A percentile compares a stretch with the other conserved stretches of the same genome.
These are phyloP conservation scores for Parochlus steinenii DNA, from an alignment of 2,888 invertebrate genomes.

Conservation along the genomic window DNA sequence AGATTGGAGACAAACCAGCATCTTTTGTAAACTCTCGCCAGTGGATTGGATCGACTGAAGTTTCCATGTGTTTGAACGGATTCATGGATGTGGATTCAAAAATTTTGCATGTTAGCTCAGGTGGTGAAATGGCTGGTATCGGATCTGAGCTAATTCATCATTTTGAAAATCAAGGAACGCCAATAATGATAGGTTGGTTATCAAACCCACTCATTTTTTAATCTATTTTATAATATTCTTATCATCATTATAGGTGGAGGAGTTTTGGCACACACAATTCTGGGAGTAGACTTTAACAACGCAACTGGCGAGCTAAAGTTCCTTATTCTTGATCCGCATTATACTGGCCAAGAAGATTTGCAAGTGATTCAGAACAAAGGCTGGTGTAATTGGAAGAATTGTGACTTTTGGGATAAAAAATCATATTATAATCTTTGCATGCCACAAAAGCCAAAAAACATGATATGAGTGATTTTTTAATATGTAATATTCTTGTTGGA, in stretches of 20 bases:
- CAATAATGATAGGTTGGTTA: constrained; percentile 95
- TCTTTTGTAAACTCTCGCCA: constrained; percentile 78
- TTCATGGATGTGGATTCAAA: constrained; percentile 58
- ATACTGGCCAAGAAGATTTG: constrained; percentile 76
- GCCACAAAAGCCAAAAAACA: constrained; percentile 48
- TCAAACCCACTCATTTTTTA: constrained; percentile 25
- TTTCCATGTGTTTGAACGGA: constrained; percentile 77
- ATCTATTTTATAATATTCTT: constrained; percentile 37
- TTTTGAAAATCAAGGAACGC: constrained; percentile 84
- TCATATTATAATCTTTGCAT: constrained; percentile 95
- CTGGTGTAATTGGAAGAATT: constrained; percentile 95
- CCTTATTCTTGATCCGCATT: constrained; percentile 97
- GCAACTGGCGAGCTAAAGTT: constrained; percentile 67
- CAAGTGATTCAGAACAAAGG: constrained; percentile 60
- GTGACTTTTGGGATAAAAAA: constrained; percentile 87
- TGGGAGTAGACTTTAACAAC: constrained; percentile 81
- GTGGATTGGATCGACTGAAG: constrained; percentile 98
- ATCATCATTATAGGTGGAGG: constrained; percentile 60
- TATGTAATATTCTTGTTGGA: neutral
- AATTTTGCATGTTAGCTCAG: constrained; percentile 72
- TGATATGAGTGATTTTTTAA: constrained; percentile 9
- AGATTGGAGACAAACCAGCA: constrained; percentile 81
- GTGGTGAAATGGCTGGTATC: constrained; percentile 62
- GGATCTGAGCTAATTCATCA: constrained; percentile 75
- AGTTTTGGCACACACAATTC: constrained; percentile 91